Evolutionary conservation across 2,888 invertebrate genomes (phyloP).

Genomic region (Chrysolina americana): DNA sequence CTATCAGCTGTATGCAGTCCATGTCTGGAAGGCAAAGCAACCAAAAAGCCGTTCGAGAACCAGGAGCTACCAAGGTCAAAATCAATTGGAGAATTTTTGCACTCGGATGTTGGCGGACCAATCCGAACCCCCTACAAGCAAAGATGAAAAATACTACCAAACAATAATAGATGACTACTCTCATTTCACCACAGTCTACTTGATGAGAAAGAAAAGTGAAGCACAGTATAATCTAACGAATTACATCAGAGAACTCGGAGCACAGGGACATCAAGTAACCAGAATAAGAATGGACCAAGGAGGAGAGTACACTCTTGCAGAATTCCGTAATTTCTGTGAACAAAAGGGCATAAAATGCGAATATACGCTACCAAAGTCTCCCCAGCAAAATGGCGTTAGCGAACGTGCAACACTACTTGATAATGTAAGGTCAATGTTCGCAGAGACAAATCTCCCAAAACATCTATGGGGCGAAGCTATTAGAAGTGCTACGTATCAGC

Average conservation of each 20-base stretch:
- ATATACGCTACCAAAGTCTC: constrained; percentile 5
- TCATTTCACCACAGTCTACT: constrained; percentile 4
- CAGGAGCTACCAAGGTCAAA: background rate
- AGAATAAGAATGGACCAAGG: constrained; percentile 1
- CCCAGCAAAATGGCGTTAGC: constrained; percentile 10
- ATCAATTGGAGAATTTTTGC: background rate
- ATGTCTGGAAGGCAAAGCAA: constrained; percentile 10
- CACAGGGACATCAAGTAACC: background rate
- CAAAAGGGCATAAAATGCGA: too few species aligned
- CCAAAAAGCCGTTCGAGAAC: background rate
- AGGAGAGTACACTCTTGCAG: too few species aligned
- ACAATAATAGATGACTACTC: constrained; percentile 19
- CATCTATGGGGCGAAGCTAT: background rate
- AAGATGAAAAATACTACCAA: background rate
- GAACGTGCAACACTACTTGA: background rate
- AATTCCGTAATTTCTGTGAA: too few species aligned
- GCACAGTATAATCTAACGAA: constrained; percentile 2
- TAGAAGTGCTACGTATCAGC: background rate
- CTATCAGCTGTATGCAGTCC: background rate
- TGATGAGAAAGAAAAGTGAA: constrained; percentile 1
- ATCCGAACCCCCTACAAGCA: background rate
- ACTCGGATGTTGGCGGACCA: constrained; percentile 1
- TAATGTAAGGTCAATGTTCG: background rate
- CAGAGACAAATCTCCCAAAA: background rate
- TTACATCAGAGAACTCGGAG: constrained; percentile 1